Percentiles rank a stretch among this genome's conserved stretches.
phyloP scores from a whole-genome alignment of 2,888 invertebrate species.

The Rhagonycha fulva region DNA sequence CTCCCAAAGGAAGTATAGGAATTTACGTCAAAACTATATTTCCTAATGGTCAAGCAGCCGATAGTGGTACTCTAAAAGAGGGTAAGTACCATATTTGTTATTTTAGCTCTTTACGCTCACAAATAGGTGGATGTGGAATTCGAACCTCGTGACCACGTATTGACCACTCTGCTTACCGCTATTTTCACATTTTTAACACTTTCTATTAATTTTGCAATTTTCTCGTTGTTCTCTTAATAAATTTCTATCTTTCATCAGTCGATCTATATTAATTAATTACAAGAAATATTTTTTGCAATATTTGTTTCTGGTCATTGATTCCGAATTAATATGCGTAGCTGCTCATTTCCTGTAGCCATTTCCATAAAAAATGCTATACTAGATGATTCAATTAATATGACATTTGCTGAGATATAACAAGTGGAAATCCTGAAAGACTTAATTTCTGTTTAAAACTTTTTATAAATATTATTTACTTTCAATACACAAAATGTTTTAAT shows the following conservation, averaged over 20 bases:
- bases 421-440: not conserved
- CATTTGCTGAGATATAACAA: not conserved
- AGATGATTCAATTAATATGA: not conserved
- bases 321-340: not conserved
- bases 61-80: constrained; percentile 78
- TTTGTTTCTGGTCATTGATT: constrained; percentile 1
- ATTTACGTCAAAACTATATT: constrained; percentile 89
- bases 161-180: too few relatives aligned
- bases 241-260: not conserved
- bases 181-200: not conserved
- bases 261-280: not conserved
- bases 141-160: not conserved
- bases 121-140: not conserved
- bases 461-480: not conserved
- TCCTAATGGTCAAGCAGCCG: constrained; percentile 83
- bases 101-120: not conserved
- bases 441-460: not conserved
- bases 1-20: constrained; percentile 83
- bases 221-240: not conserved
- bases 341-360: not conserved
- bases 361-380: not conserved
- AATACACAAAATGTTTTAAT: not conserved
- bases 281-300: not conserved
- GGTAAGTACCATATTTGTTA: constrained; percentile 59
- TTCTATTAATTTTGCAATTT: not conserved